Conservation (phyloP, 2,113 vertebrate species). For the Sclerurus mexicanus region DNA sequence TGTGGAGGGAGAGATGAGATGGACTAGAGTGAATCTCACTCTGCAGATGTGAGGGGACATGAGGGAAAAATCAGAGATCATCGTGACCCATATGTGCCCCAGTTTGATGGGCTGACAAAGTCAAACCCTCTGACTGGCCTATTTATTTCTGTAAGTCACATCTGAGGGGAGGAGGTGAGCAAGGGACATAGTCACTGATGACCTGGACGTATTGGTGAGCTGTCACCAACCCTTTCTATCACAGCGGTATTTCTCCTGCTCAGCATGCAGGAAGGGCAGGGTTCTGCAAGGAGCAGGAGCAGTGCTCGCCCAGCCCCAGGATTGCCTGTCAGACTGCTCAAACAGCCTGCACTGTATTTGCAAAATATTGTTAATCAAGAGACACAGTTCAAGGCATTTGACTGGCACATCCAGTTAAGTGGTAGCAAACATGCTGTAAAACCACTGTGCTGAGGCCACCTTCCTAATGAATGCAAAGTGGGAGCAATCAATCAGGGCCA, state of each 20-base stretch:
- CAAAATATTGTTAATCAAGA: neutral
- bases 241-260: neutral
- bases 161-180: neutral
- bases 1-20: fast-evolving
- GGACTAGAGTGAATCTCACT: neutral
- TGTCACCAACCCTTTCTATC: neutral
- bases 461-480: neutral
- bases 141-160: neutral
- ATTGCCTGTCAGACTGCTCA: neutral
- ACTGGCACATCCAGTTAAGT: neutral
- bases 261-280: neutral
- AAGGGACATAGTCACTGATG: neutral
- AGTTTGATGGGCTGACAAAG: neutral
- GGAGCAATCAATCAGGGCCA: slow-evolving; percentile 18
- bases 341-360: neutral
- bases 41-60: neutral
- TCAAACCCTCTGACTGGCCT: neutral
- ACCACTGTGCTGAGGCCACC: slow-evolving; percentile 7
- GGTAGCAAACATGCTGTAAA: slow-evolving; percentile 23
- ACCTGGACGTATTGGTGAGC: fast-evolving
- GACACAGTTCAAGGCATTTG: neutral
- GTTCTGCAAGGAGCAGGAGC: neutral
- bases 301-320: fast-evolving
- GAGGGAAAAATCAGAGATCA: neutral
- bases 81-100: fast-evolving